phyloP scores from a whole-genome alignment of 2,113 vertebrate genomes.

The Fregata magnificens region DNA sequence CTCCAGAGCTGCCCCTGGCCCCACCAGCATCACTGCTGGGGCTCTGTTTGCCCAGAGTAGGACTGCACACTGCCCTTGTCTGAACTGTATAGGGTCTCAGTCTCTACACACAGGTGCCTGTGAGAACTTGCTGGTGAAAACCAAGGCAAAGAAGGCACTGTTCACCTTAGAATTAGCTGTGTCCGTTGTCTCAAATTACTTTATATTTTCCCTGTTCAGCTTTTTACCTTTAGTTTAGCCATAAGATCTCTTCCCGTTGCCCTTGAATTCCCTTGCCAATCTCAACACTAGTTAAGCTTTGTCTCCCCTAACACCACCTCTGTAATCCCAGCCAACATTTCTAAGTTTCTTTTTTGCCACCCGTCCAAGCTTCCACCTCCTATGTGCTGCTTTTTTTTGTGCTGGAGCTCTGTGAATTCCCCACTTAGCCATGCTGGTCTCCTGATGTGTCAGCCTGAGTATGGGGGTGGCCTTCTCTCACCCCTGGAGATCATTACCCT shows the following conservation, averaged over 20 bases:
- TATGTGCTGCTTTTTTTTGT: background rate
- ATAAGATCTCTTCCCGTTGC: background rate
- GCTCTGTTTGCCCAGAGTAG: background rate
- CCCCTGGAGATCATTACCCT: background rate
- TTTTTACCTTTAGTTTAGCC: background rate
- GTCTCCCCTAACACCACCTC: background rate
- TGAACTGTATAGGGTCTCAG: background rate
- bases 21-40: accelerated
- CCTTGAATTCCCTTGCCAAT: background rate
- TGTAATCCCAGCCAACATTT: background rate
- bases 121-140: background rate
- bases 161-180: background rate
- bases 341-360: background rate
- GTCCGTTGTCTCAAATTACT: background rate
- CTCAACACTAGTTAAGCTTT: background rate
- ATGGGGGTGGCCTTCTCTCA: background rate
- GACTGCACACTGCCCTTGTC: background rate
- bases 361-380: background rate
- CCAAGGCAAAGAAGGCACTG: background rate
- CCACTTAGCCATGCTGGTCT: background rate
- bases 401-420: background rate
- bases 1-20: background rate
- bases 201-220: background rate
- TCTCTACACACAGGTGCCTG: background rate
- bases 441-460: background rate